Conservation (phyloP, 2,888 invertebrate species). For the Conomelus anceps region DNA sequence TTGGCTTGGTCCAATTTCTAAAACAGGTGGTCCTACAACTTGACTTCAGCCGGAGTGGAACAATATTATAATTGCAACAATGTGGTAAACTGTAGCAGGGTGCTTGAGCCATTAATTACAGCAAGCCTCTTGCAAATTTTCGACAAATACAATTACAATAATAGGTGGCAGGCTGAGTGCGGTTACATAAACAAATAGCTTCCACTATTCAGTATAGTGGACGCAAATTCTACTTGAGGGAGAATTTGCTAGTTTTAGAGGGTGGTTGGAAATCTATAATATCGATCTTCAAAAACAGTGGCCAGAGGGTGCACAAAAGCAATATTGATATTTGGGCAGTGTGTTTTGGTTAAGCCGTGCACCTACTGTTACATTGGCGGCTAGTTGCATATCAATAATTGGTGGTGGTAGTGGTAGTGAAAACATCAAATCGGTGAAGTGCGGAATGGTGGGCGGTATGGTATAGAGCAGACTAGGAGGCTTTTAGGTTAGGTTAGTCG, state of each 20-base stretch:
- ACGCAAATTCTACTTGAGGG: background rate
- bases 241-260: background rate
- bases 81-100: background rate
- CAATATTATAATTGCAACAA: background rate
- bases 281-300: background rate
- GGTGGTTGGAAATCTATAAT: background rate
- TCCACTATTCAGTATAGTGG: background rate
- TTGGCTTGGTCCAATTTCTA: background rate
- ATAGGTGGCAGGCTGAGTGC: background rate
- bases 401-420: background rate
- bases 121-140: background rate
- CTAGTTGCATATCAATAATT: constrained; percentile 6
- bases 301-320: constrained; percentile 10
- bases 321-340: constrained; percentile 22
- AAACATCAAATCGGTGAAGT: background rate
- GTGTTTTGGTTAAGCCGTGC: constrained; percentile 20
- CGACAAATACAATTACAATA: background rate
- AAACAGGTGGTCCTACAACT: background rate
- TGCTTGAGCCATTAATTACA: background rate
- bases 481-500: background rate
- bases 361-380: background rate
- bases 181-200: background rate
- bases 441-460: background rate
- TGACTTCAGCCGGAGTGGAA: background rate
- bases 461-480: too few relatives aligned